Conservation (phyloP, 2,113 vertebrate species). For the Embiotoca jacksoni region DNA sequence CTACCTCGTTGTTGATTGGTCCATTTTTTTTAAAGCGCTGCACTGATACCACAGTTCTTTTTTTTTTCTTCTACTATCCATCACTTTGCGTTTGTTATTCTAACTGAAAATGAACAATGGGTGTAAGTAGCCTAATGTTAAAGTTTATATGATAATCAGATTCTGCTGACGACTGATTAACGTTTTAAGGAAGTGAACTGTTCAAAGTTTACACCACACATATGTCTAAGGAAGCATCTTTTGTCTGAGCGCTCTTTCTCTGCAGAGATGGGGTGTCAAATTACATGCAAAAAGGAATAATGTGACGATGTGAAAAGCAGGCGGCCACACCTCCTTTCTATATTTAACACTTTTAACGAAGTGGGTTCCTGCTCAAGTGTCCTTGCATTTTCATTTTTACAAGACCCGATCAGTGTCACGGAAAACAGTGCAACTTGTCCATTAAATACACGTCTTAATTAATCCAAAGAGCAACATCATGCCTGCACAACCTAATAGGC, state of each 20-base stretch:
- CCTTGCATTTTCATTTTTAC: conserved; percentile 29
- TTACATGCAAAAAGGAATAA: conserved; percentile 63
- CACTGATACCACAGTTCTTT: conserved; percentile 10
- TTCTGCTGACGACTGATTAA: background rate
- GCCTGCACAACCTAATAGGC: background rate
- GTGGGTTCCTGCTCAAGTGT: conserved; percentile 22
- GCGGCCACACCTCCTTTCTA: conserved; percentile 71
- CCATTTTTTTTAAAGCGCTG: conserved; percentile 73
- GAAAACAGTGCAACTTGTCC: background rate
- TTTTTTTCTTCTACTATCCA: background rate
- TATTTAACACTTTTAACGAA: conserved; percentile 66
- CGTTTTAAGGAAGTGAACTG: background rate
- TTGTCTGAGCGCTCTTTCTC: conserved; percentile 60
- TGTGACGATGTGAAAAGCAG: conserved; percentile 56
- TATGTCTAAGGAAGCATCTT: conserved; percentile 28
- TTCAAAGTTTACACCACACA: conserved; percentile 13
- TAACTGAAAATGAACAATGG: conserved; percentile 40
- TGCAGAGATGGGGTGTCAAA: conserved; percentile 62
- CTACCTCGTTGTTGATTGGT: conserved; percentile 66
- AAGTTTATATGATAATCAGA: background rate
- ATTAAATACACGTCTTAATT: conserved; percentile 14
- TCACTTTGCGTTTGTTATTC: conserved; percentile 42
- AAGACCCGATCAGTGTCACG: background rate
- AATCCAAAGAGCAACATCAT: background rate
- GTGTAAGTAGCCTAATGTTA: background rate